phyloP scores from a whole-genome alignment of 2,888 invertebrate species.

The Adelognathus sp. region DNA sequence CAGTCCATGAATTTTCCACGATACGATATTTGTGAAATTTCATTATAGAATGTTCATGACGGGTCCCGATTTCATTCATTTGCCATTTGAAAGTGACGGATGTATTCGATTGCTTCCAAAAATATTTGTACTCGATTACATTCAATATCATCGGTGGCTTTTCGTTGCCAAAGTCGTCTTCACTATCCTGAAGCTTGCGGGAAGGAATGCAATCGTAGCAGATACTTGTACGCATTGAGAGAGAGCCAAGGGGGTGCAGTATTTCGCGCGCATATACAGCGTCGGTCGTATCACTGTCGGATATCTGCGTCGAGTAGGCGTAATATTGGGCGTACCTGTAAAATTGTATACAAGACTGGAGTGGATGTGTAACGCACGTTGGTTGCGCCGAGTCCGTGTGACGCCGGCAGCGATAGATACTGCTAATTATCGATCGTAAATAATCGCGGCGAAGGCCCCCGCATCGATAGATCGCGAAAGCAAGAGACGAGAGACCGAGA shows the following conservation, averaged over 20 bases:
- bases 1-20: no score
- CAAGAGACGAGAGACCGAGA: conserved; percentile 7
- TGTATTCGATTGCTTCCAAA: no score
- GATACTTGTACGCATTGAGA: neutral
- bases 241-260: conserved; percentile 8
- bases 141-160: no score
- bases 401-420: conserved; percentile 81
- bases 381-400: conserved; percentile 58
- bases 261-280: conserved; percentile 46
- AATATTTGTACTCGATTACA: no score
- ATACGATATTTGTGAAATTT: no score
- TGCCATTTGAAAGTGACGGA: no score
- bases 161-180: no score
- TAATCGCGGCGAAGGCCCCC: conserved; percentile 66
- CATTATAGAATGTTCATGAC: no score
- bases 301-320: conserved; percentile 55
- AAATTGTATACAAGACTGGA: conserved; percentile 49
- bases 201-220: neutral
- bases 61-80: no score
- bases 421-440: conserved; percentile 82
- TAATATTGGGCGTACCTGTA: conserved; percentile 57
- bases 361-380: conserved; percentile 32
- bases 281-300: conserved; percentile 57
- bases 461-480: conserved; percentile 1
- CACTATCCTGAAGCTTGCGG: no score